These are phyloP conservation scores for Lottia gigantea DNA, from an alignment of 2,888 invertebrate genomes.

Conservation along the genomic window DNA sequence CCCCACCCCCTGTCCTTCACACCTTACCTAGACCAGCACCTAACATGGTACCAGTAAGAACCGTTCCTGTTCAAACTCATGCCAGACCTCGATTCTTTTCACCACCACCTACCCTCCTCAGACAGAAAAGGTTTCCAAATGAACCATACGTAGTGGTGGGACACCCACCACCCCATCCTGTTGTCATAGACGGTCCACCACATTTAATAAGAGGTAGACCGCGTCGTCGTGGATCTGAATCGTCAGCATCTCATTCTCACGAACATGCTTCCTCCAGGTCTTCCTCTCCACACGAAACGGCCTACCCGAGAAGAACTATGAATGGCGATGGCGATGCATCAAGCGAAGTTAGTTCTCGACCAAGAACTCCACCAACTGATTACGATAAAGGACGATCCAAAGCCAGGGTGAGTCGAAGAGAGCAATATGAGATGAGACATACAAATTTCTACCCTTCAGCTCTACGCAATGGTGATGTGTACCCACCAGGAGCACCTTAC, in stretches of 20 bases:
- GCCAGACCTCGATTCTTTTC: constrained; percentile 53
- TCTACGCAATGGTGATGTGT: constrained; percentile 16
- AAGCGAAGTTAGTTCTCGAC: constrained; percentile 38
- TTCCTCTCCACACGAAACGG: constrained; percentile 30
- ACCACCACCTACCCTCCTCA: constrained; percentile 48
- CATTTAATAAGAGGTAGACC: constrained; percentile 24
- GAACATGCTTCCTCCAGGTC: constrained; percentile 28
- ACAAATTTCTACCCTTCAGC: constrained; percentile 12
- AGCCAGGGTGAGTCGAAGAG: constrained; percentile 28
- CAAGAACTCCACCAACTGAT: constrained; percentile 56
- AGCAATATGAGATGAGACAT: constrained; percentile 23
- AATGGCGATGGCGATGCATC: constrained; percentile 34
- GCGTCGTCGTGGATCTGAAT: constrained; percentile 25
- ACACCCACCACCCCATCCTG: constrained; percentile 23
- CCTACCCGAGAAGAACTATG: constrained; percentile 29
- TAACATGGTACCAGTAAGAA: constrained; percentile 21
- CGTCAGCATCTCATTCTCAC: constrained; percentile 23
- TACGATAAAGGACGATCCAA: constrained; percentile 39
- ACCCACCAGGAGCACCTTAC: constrained; percentile 27
- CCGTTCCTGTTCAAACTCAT: constrained; percentile 20
- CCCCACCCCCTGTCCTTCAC: constrained; percentile 20
- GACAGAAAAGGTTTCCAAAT: constrained; percentile 32
- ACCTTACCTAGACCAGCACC: constrained; percentile 22
- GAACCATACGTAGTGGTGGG: constrained; percentile 28
- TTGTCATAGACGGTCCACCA: constrained; percentile 28